Conservation (phyloP, 2,113 vertebrate species). For the Gallinago paraguaiae region DNA sequence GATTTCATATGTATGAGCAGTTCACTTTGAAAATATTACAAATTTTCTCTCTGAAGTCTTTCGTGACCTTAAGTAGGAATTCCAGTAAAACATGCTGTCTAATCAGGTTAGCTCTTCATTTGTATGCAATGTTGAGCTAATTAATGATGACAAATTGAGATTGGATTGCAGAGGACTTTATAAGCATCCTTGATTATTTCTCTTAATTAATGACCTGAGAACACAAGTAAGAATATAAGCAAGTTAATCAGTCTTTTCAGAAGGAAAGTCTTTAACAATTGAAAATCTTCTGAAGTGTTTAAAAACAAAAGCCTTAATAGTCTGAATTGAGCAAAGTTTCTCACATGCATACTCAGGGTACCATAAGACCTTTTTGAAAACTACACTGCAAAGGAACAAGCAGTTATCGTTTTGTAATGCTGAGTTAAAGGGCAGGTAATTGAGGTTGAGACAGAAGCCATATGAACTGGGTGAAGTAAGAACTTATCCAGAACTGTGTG, state of each 20-base stretch:
- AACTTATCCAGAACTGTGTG: neutral
- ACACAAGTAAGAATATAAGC: neutral
- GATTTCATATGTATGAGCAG: slow-evolving; percentile 6
- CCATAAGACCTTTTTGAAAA: neutral
- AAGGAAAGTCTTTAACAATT: slow-evolving; percentile 22
- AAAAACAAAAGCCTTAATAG: neutral
- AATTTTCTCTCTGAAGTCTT: slow-evolving; percentile 43
- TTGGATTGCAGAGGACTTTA: slow-evolving; percentile 61
- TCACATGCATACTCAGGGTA: neutral
- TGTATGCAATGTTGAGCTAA: slow-evolving; percentile 56
- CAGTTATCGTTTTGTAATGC: neutral
- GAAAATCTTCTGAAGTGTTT: neutral
- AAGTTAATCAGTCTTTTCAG: slow-evolving; percentile 37
- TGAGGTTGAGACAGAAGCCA: slow-evolving; percentile 10
- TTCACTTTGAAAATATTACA: slow-evolving; percentile 32
- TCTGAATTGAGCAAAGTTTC: neutral
- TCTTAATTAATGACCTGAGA: slow-evolving; percentile 49
- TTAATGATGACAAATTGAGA: slow-evolving; percentile 70
- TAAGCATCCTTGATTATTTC: slow-evolving; percentile 46
- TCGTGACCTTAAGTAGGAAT: slow-evolving; percentile 43
- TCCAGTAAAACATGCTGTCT: slow-evolving; percentile 64
- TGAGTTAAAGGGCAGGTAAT: neutral
- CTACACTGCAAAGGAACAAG: neutral
- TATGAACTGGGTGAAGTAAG: neutral
- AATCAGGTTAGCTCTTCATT: slow-evolving; percentile 52